These are phyloP conservation scores for Ligdia adustata DNA, from an alignment of 2,888 invertebrate species.

Conservation along the genomic window DNA sequence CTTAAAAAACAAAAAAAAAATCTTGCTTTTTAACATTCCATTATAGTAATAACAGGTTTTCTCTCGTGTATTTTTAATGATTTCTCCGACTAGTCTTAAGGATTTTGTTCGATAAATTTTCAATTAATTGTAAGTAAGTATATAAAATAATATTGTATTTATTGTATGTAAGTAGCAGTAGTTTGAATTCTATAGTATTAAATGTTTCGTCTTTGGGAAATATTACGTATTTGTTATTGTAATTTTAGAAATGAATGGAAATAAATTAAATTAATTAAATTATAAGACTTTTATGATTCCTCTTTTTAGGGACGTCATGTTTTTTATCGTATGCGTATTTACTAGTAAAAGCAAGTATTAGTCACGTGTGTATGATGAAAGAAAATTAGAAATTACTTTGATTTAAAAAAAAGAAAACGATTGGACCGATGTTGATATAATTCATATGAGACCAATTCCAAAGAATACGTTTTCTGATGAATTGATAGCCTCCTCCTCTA, in stretches of 20 bases:
- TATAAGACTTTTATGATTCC: too few species aligned
- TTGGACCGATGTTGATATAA: too few species aligned
- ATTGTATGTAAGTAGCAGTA: slow-evolving; percentile 58
- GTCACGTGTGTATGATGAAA: too few species aligned
- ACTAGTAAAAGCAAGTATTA: too few species aligned
- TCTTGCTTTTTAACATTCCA: slow-evolving; percentile 44
- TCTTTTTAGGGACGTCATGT: too few species aligned
- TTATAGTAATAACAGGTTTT: slow-evolving; percentile 5
- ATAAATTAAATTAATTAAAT: slow-evolving; percentile 55
- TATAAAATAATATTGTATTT: slow-evolving; percentile 61
- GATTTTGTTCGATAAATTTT: slow-evolving; percentile 52
- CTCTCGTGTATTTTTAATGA: slow-evolving; percentile 6
- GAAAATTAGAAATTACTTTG: too few species aligned
- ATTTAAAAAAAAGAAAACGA: too few species aligned
- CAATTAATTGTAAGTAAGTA: slow-evolving; percentile 55
- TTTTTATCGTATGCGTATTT: too few species aligned
- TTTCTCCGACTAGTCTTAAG: slow-evolving; percentile 75
- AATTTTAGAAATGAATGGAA: slow-evolving; percentile 57
- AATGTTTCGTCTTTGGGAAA: slow-evolving; percentile 62
- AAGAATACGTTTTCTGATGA: too few species aligned
- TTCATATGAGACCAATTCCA: too few species aligned
- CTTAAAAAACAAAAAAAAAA: slow-evolving; percentile 48
- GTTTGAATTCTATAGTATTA: slow-evolving; percentile 52
- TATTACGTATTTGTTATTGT: slow-evolving; percentile 64
- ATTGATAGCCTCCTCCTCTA: too few species aligned